Evolutionary conservation across 2,888 invertebrate genomes (phyloP), one percentile per base, ranked within the genome.

Genomic region (Thera obeliscata): DNA sequence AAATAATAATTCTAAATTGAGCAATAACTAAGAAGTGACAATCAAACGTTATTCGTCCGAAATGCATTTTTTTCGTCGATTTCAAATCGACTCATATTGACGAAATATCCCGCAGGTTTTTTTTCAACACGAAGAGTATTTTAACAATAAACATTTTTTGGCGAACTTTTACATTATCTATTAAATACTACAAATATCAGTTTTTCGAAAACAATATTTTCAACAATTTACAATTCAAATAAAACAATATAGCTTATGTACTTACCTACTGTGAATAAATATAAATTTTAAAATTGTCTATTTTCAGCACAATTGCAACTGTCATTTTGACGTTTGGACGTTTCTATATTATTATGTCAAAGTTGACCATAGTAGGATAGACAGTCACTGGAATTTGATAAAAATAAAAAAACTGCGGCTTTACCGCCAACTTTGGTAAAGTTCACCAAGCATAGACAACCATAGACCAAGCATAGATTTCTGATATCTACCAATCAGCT

Each of bases 1-100:
- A 84, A 86, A 79, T 61, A 84, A 84, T 76, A 78, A 76, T 81
- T 83, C 86, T 90, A 87, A 87, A 86, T 93, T 93, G 92, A 93
- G 92, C 92, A 92, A 89, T 76, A 76, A 85, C 82, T 73, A 76
- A 73, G 74, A 87, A 86, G 91, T 91, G 91, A 92, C 90, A 78
- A 79, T 88, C 75, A 90, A 90, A 92, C 85, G 87, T 91, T 91
- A 91, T 90, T 88, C 88, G 68, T 75, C 82, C 77, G 79, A 77
- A 66, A 58, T 38, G 36, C 50, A 57, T 61, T 52, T 63, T 63
- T 63, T 66, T 56, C 6, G 60, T 67, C 67, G 65, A 66, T 69
- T 69, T 46, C 22, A 49, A 64, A 62, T 12, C 56, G 64, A 69
- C 62, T 8, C 2, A 50, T 46, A 58, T 66, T 64, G 48, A 69